These are phyloP conservation scores for Nemotelus nigrinus DNA, from an alignment of 2,888 invertebrate species.

Conservation along the genomic window DNA sequence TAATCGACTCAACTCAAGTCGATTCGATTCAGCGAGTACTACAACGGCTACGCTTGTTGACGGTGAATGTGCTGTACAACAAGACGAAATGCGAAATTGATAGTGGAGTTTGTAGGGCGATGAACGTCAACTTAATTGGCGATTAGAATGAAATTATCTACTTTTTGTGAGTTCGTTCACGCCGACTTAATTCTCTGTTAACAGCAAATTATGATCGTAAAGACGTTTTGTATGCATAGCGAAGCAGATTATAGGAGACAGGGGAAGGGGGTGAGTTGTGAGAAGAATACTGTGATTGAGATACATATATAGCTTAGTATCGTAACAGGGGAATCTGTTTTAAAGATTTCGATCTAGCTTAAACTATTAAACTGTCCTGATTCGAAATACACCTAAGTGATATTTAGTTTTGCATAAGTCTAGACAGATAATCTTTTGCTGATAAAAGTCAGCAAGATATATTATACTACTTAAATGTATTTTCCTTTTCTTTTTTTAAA, in stretches of 20 bases:
- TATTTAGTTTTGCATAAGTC: too few species aligned
- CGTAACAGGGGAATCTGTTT: too few species aligned
- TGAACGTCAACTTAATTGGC: constrained; percentile 38
- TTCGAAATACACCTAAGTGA: too few species aligned
- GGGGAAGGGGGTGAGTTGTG: not conserved
- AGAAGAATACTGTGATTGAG: not conserved
- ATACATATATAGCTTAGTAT: too few species aligned
- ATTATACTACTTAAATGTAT: too few species aligned
- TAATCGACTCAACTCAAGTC: constrained; percentile 10
- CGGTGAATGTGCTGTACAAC: not conserved
- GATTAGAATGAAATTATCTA: constrained; percentile 34
- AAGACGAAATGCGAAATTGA: constrained; percentile 33
- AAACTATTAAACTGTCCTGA: too few species aligned
- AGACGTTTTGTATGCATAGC: not conserved
- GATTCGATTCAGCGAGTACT: not conserved
- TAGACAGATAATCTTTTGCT: too few species aligned
- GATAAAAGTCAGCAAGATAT: too few species aligned
- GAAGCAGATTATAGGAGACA: not conserved
- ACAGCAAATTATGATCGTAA: not conserved
- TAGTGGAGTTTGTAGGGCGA: constrained; percentile 29
- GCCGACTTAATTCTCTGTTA: constrained; percentile 9
- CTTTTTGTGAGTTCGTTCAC: constrained; percentile 18
- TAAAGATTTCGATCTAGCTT: too few species aligned
- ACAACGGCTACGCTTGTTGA: too few species aligned
- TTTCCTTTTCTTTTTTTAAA: too few species aligned